phyloP scores from a whole-genome alignment of 92 coral and sea anemone species.

The Heteractis magnifica region DNA sequence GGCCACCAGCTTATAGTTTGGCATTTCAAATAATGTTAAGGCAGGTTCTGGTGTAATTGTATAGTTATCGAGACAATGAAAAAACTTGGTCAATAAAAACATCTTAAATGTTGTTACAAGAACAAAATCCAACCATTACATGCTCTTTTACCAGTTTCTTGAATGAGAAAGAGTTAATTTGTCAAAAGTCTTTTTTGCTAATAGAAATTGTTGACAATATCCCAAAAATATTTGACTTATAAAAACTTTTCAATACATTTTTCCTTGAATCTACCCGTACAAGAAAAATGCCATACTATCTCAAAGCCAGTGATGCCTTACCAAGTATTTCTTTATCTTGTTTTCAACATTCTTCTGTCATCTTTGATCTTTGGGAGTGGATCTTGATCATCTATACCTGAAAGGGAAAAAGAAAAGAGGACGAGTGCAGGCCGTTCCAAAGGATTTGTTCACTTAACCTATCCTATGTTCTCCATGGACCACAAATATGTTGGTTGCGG shows the following conservation, averaged over 20 bases:
- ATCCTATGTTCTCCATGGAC: neutral
- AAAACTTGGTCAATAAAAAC: neutral
- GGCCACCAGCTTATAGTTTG: constrained; percentile 51
- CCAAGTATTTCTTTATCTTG: constrained; percentile 21
- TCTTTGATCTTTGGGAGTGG: neutral
- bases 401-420: constrained; percentile 78
- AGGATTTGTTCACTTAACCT: constrained; percentile 15
- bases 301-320: constrained; percentile 51
- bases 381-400: constrained; percentile 41
- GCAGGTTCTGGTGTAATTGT: neutral
- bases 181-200: neutral
- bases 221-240: too few relatives aligned
- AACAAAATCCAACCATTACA: too few relatives aligned
- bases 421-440: constrained; percentile 95
- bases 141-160: too few relatives aligned
- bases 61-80: neutral
- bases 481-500: neutral
- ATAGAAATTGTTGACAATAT: neutral
- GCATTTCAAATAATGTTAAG: constrained; percentile 5
- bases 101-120: too few relatives aligned
- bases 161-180: too few relatives aligned
- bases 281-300: constrained; percentile 32
- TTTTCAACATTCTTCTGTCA: neutral
- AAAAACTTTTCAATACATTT: too few relatives aligned
- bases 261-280: neutral